Evolutionary conservation across 2,888 invertebrate species (phyloP).

Genomic region (Bellardia bayeri): DNA sequence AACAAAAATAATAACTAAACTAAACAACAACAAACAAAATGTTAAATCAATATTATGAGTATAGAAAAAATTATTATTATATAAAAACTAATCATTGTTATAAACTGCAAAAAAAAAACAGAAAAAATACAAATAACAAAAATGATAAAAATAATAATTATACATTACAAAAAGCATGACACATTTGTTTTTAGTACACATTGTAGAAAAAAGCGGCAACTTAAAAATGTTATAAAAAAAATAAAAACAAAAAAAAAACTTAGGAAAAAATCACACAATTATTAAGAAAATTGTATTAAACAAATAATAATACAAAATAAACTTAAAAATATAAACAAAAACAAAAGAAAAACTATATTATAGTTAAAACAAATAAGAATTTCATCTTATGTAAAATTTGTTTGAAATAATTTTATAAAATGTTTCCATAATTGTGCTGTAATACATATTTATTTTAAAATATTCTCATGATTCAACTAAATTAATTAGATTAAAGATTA

Average conservation of each 20-base stretch:
- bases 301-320: constrained; percentile 65
- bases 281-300: constrained; percentile 69
- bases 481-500: no score
- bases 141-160: constrained; percentile 18
- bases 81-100: constrained; percentile 73
- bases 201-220: constrained; percentile 73
- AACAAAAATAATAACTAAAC: constrained; percentile 36
- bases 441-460: neutral
- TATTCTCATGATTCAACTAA: no score
- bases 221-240: constrained; percentile 71
- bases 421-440: constrained; percentile 47
- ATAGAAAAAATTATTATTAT: constrained; percentile 64
- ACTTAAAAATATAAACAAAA: constrained; percentile 62
- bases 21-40: constrained; percentile 42
- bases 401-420: constrained; percentile 36
- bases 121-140: constrained; percentile 29
- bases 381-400: constrained; percentile 40
- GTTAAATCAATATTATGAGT: constrained; percentile 72
- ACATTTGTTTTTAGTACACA: constrained; percentile 74
- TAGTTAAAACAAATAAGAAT: constrained; percentile 46
- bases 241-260: constrained; percentile 51
- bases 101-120: constrained; percentile 67
- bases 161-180: constrained; percentile 66
- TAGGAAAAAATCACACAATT: constrained; percentile 72
- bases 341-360: constrained; percentile 64